A percentile compares a stretch with the other conserved stretches of the same genome.
These are phyloP conservation scores for Champsocephalus gunnari DNA, from an alignment of 2,797 vertebrate genomes.

Conservation along the genomic window DNA sequence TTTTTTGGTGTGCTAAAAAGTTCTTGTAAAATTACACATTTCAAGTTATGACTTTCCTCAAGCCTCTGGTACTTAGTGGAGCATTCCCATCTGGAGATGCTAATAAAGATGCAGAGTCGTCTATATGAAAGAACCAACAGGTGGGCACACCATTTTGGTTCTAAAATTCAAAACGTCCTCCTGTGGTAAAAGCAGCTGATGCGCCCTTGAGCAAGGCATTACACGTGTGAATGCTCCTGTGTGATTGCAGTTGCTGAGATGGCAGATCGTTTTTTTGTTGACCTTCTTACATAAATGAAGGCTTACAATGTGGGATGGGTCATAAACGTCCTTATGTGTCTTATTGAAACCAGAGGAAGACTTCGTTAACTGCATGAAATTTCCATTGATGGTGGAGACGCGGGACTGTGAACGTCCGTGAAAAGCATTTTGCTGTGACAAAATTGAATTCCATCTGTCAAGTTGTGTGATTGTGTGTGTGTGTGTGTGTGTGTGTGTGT, in stretches of 20 bases:
- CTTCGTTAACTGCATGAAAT: constrained; percentile 59
- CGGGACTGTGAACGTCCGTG: constrained; percentile 36
- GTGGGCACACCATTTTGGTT: background rate
- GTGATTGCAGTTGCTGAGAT: background rate
- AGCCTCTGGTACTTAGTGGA: too few species aligned
- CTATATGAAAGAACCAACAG: background rate
- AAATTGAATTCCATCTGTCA: constrained; percentile 56
- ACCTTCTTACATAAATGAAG: constrained; percentile 3
- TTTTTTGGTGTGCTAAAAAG: too few species aligned
- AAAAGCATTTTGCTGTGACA: constrained; percentile 60
- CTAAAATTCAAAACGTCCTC: background rate
- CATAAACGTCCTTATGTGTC: constrained; percentile 16
- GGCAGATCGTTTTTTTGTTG: background rate
- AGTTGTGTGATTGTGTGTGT: constrained; percentile 18
- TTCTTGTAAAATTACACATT: too few species aligned
- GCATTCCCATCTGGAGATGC: too few species aligned
- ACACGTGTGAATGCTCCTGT: background rate
- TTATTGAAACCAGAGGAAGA: constrained; percentile 40
- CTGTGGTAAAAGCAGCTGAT: background rate
- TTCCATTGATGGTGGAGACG: constrained; percentile 57
- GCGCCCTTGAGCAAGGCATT: constrained; percentile 21
- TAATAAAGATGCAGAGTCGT: background rate
- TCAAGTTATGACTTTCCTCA: too few species aligned
- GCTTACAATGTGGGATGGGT: constrained; percentile 6
- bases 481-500: constrained; percentile 26